Percentiles rank a stretch among this genome's conserved stretches.
Evolutionary conservation across 2,888 invertebrate genomes (phyloP).

Genomic region (Arctia plantaginis): DNA sequence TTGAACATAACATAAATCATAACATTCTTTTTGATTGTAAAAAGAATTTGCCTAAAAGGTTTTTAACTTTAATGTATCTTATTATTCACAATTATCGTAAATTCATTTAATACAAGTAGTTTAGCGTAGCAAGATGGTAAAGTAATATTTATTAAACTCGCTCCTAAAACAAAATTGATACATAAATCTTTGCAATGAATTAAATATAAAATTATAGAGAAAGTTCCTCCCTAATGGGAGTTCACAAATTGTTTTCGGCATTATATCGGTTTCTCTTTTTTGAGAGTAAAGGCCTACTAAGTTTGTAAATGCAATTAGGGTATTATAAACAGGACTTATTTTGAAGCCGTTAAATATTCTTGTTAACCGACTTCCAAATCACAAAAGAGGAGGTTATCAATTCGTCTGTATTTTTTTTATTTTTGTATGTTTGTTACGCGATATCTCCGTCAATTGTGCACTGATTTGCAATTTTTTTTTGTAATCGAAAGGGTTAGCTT

Average conservation of each 20-base stretch:
- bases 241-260: constrained; percentile 69
- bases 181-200: constrained; percentile 67
- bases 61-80: not conserved
- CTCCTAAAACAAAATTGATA: constrained; percentile 59
- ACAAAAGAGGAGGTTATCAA: too few relatives aligned
- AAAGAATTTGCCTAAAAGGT: too few relatives aligned
- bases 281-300: constrained; percentile 38
- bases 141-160: constrained; percentile 55
- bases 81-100: constrained; percentile 23
- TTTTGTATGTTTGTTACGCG: too few relatives aligned
- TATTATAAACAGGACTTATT: constrained; percentile 22
- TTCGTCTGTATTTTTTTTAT: too few relatives aligned
- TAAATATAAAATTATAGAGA: constrained; percentile 72
- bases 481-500: too few relatives aligned
- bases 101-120: constrained; percentile 21
- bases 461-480: too few relatives aligned
- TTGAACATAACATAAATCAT: too few relatives aligned
- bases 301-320: constrained; percentile 55
- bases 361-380: too few relatives aligned
- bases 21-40: too few relatives aligned
- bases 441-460: too few relatives aligned
- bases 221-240: constrained; percentile 72
- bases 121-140: constrained; percentile 30
- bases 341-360: constrained; percentile 18
- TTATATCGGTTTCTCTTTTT: constrained; percentile 65